These are phyloP conservation scores for Tupaia tana DNA, from an alignment of 2,113 vertebrate species.

Conservation along the genomic window DNA sequence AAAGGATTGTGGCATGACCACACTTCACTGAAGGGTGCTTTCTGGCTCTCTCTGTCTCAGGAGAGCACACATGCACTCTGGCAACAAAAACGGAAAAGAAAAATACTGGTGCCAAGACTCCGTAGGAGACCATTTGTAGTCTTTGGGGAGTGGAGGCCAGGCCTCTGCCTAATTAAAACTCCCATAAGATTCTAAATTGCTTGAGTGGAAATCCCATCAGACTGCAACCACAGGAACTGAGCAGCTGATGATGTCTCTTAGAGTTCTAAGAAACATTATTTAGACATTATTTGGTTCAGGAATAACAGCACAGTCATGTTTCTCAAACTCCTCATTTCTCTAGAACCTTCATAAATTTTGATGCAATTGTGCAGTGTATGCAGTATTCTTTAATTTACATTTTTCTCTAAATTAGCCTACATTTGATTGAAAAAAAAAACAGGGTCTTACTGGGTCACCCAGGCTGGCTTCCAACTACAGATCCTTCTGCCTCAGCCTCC, in stretches of 20 bases:
- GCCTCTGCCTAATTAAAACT: neutral
- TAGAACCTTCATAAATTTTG: neutral
- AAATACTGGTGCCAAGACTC: neutral
- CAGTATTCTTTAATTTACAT: neutral
- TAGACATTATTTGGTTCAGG: neutral
- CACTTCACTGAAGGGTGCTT: too few relatives aligned
- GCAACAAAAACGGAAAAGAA: neutral
- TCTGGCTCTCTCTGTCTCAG: too few relatives aligned
- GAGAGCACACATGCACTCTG: too few relatives aligned
- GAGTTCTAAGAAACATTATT: neutral
- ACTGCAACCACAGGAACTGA: neutral
- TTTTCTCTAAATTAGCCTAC: neutral
- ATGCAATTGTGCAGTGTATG: neutral
- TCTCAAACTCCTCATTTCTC: slow-evolving; percentile 12
- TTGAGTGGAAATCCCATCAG: neutral
- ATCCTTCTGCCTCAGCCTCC: too few relatives aligned
- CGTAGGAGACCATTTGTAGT: neutral
- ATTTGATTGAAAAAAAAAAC: neutral
- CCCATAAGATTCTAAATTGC: neutral
- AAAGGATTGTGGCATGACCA: too few relatives aligned
- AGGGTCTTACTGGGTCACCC: too few relatives aligned
- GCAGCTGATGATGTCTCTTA: neutral
- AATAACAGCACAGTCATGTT: neutral
- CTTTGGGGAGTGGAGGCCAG: neutral
- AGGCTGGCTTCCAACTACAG: too few relatives aligned